Conservation (phyloP, 2,888 invertebrate genomes). For the Neoitamus cyanurus region DNA sequence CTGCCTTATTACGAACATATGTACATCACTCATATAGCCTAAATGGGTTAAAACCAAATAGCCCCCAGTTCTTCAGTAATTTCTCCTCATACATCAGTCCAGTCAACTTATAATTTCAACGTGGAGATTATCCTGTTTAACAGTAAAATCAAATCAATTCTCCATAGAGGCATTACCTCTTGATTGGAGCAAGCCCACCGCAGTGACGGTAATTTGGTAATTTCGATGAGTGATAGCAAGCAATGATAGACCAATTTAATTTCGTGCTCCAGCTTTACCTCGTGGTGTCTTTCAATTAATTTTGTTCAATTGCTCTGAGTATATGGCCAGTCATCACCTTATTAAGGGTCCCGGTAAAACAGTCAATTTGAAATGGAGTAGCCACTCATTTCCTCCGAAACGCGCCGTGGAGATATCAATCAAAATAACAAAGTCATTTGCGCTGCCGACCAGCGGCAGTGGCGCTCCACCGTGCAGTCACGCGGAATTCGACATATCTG, state of each 20-base stretch:
- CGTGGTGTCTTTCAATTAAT: background rate
- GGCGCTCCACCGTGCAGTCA: background rate
- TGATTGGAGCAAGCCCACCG: background rate
- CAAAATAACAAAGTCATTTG: slow-evolving; percentile 1
- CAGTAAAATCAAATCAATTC: background rate
- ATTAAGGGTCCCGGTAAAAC: background rate
- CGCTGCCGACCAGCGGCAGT: background rate
- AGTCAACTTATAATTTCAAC: background rate
- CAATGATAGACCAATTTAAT: background rate
- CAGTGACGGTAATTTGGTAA: background rate
- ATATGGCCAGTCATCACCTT: background rate
- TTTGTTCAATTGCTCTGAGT: background rate
- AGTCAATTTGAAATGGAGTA: background rate
- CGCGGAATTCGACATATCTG: background rate
- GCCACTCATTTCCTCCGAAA: background rate
- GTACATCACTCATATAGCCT: too few relatives aligned
- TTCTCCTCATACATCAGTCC: background rate
- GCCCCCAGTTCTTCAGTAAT: background rate
- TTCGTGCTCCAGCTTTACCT: background rate
- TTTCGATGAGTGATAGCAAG: background rate
- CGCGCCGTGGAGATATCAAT: background rate
- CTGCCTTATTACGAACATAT: too few relatives aligned
- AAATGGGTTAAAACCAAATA: background rate
- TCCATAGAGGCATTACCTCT: background rate
- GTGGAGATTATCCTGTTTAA: background rate